phyloP scores from a whole-genome alignment of 92 coral and sea anemone genomes.

The Pocillopora meandrina region DNA sequence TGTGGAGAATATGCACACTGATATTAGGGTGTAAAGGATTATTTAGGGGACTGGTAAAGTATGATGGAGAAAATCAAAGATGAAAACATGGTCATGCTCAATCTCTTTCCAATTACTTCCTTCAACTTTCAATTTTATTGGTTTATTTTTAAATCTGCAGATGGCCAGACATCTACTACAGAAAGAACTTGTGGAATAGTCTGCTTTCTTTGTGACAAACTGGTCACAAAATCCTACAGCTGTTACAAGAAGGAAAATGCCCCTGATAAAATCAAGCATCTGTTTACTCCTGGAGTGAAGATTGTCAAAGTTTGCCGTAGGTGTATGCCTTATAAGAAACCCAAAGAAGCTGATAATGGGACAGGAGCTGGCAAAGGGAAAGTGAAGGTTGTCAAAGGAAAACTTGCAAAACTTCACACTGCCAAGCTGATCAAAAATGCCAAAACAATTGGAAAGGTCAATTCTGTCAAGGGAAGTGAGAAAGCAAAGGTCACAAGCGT shows the following conservation, averaged over 20 bases:
- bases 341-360: constrained; percentile 54
- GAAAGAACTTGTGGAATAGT: constrained; percentile 85
- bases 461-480: constrained; percentile 27
- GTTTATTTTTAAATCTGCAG: constrained; percentile 43
- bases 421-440: constrained; percentile 63
- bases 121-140: not conserved
- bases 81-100: not conserved
- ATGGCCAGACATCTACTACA: constrained; percentile 53
- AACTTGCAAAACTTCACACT: constrained; percentile 49
- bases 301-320: constrained; percentile 94
- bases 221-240: constrained; percentile 96
- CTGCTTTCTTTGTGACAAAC: constrained; percentile 83
- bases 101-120: not conserved
- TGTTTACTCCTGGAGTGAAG: constrained; percentile 79
- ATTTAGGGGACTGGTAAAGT: too few species aligned
- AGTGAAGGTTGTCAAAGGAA: constrained; percentile 42
- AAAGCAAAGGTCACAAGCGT: constrained; percentile 15
- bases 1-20: too few species aligned
- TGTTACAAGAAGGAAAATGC: constrained; percentile 91
- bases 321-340: constrained; percentile 97
- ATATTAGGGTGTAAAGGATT: too few species aligned
- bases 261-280: constrained; percentile 83
- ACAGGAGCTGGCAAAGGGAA: constrained; percentile 38
- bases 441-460: constrained; percentile 39
- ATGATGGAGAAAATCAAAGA: too few species aligned